Percentiles rank a stretch among this genome's conserved stretches.
Evolutionary conservation across 2,113 vertebrate genomes (phyloP).

Genomic region (Caranx ignobilis): DNA sequence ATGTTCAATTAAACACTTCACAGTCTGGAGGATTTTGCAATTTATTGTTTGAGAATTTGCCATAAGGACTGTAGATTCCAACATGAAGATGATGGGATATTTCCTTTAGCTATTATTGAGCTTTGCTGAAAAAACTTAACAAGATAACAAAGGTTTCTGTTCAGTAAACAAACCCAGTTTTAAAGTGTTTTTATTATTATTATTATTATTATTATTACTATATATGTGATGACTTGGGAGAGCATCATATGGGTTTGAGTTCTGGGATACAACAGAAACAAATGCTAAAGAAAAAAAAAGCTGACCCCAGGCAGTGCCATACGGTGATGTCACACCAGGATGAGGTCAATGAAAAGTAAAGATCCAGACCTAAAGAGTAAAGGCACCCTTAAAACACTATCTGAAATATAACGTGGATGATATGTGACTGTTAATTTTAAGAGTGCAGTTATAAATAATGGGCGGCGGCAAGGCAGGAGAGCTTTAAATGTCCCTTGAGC

Average conservation of each 20-base stretch:
- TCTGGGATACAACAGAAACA: neutral
- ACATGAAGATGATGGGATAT: slow-evolving; percentile 31
- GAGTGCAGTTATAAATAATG: slow-evolving; percentile 50
- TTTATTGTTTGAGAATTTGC: slow-evolving; percentile 47
- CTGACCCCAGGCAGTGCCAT: neutral
- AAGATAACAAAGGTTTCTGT: neutral
- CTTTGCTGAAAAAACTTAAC: slow-evolving; percentile 21
- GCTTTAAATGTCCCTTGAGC: slow-evolving; percentile 44
- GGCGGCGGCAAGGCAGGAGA: neutral
- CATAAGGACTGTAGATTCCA: slow-evolving; percentile 38
- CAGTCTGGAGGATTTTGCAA: slow-evolving; percentile 54
- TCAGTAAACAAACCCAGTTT: neutral
- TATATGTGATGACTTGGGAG: too few relatives aligned
- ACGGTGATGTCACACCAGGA: slow-evolving; percentile 8
- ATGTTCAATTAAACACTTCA: slow-evolving; percentile 72
- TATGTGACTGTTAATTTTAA: slow-evolving; percentile 33
- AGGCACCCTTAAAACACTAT: slow-evolving; percentile 33
- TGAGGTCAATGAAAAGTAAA: slow-evolving; percentile 34
- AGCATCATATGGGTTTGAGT: neutral
- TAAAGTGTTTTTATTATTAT: neutral
- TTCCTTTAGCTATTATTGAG: slow-evolving; percentile 34
- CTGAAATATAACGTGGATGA: slow-evolving; percentile 33
- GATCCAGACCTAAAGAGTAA: slow-evolving; percentile 15
- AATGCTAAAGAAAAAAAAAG: neutral
- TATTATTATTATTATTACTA: too few relatives aligned